Conservation (phyloP, 2,797 vertebrate species). For the Percopsis omiscomaycus region DNA sequence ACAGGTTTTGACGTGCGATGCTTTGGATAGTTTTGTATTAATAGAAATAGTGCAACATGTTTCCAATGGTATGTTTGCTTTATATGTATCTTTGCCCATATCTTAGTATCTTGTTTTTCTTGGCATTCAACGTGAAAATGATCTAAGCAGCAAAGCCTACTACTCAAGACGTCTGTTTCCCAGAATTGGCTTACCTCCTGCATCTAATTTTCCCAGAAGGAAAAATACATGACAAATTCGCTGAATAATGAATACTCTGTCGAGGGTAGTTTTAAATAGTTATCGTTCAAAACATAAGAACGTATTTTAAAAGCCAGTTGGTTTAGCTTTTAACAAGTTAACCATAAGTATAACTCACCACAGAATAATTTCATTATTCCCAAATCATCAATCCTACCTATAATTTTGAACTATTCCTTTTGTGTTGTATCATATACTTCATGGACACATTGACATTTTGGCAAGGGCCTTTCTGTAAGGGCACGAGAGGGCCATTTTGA, state of each 20-base stretch:
- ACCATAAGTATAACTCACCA: not conserved
- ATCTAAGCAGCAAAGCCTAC: conserved; percentile 57
- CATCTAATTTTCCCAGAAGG: conserved; percentile 31
- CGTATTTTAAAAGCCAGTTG: not conserved
- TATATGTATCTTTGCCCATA: conserved; percentile 16
- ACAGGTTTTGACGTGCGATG: not conserved
- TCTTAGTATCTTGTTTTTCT: conserved; percentile 26
- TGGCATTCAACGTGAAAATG: conserved; percentile 61
- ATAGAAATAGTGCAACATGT: conserved; percentile 6
- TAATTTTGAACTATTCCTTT: conserved; percentile 18
- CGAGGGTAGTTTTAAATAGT: not conserved
- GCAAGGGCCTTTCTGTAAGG: conserved; percentile 25
- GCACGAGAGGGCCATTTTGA: conserved; percentile 39
- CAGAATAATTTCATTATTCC: not conserved
- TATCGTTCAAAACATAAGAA: not conserved
- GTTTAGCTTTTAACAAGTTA: not conserved
- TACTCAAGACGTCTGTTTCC: conserved; percentile 18
- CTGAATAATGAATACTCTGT: not conserved
- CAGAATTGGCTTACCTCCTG: conserved; percentile 44
- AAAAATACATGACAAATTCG: conserved; percentile 15
- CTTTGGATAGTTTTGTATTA: conserved; percentile 15
- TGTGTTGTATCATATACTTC: not conserved
- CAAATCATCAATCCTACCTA: too few species aligned
- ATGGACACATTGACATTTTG: conserved; percentile 24
- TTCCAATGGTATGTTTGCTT: conserved; percentile 29